Evolutionary conservation across 2,113 vertebrate species (phyloP), one percentile per base, ranked within the genome.

Genomic region (Litocranius walleri): DNA sequence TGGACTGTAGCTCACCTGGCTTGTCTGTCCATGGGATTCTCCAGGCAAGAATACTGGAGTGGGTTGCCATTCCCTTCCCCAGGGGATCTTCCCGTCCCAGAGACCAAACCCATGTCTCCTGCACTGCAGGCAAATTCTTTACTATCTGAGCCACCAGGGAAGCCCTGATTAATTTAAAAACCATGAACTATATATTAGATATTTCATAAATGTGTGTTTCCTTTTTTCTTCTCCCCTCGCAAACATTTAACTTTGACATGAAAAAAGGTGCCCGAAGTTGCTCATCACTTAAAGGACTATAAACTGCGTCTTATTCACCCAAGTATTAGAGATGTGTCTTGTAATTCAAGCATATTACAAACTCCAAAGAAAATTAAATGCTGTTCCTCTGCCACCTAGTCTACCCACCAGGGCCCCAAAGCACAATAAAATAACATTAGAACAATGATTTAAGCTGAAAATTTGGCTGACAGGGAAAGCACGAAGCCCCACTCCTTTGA

Each of bases 341-440:
- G 12, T 50, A 50, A 50, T 50, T 50, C 61, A 59, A 94, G 74
- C 64, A 77, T 80, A 64, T 84, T 94, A 40, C 93, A 90, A 95
- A 94, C 88, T 48, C 88, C 96, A 64, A 59, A 96, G 81, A 54
- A 97, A 92, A 90, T 88, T 64, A 95, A 96, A 88, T 25, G 88
- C 74, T 64, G 6, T n/a, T 92, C 96, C 94, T 88, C 71, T 50
- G 57, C 84, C 74, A 86, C 90, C 92, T 74, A 45, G 88, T 59
- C 88, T 52, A 36, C 88, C 80, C 96, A 56, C 84, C 71, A 14
- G 67, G 30, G 62, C 45, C 94, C 83, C 84, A 48, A 7, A 54
- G 50, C 94, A 59, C 80, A 90, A 95, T 95, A 82, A 90, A 94
- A 67, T 88, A 61, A 91, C 57, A 95, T 94, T 43, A 97, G 81